Evolutionary conservation across 2,888 invertebrate genomes (phyloP), one percentile per base, ranked within the genome.

Genomic region (Urechis unicinctus): DNA sequence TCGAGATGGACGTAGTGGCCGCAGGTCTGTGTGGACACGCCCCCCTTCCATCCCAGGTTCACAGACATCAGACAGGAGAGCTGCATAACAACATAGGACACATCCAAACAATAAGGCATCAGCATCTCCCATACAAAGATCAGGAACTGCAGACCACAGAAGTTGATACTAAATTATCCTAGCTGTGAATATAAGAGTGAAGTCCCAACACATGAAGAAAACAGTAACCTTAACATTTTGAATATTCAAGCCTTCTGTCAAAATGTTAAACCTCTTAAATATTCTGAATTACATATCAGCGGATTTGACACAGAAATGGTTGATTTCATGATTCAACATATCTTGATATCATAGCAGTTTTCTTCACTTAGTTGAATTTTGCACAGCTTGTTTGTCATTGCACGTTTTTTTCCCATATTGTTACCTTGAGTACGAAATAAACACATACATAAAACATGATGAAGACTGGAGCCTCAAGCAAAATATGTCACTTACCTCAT

Each of bases 1-100:
- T 90, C 89, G 69, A 95, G 83, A 81, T 98, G 97, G 57, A 97
- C 84, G 79, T 93, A 91, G 81, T 98, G 98, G 0, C 97, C 96
- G 81, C 97, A 97, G 1, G 95, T 91, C 79, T 90, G 89, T 52
- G 92, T 89, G 78, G 91, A 88, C 52, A 95, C 90, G 53, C 95
- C 95, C 17, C 73, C 73, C 50, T 73, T 70, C 73, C 74, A 73
- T 22, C 75, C 74, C 52, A 73, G 59, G 53, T 59, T 63, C 41
- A 61, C 44, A 2, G 62, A 56, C 59, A 53, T 29, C 41, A 60
- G 29, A 41, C 58, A 58, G 17, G 58, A 50, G 17, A 29, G 45
- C 57, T 57, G 24, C 13, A 24, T 17, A 51, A 3, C 46, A 45
- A 24, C n/a, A 1, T 3, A 21, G 22, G 31, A 31, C 25, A 31